These are phyloP conservation scores for Penaeus japonicus DNA, from an alignment of 1,140 invertebrate genomes.

Conservation along the genomic window DNA sequence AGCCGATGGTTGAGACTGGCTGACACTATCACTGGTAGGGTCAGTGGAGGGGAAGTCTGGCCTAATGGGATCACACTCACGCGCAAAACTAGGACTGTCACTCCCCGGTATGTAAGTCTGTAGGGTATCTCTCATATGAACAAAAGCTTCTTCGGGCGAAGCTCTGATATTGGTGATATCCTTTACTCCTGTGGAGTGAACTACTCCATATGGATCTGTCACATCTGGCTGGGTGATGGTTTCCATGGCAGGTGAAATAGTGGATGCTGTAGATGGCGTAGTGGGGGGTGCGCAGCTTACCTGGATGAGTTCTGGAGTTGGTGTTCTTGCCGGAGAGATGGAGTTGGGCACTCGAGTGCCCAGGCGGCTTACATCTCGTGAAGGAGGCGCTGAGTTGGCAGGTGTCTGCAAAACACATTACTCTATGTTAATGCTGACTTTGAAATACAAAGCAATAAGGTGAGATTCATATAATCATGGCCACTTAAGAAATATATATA, in stretches of 20 bases:
- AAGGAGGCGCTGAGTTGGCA: constrained; percentile 34
- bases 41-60: constrained; percentile 21
- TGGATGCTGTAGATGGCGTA: constrained; percentile 18
- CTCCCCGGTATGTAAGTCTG: constrained; percentile 16
- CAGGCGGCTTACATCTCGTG: constrained; percentile 49
- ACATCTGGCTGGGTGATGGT: constrained; percentile 13
- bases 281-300: constrained; percentile 56
- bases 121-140: constrained; percentile 15
- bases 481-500: not conserved
- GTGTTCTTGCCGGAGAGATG: constrained; percentile 62
- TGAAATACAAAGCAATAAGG: too few species aligned
- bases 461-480: not conserved
- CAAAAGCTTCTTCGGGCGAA: constrained; percentile 12
- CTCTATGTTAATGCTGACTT: too few species aligned
- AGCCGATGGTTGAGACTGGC: not conserved
- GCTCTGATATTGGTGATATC: constrained; percentile 28
- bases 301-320: constrained; percentile 65
- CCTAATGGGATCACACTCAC: constrained; percentile 20
- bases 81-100: constrained; percentile 22
- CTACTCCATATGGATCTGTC: not conserved
- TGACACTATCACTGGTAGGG: constrained; percentile 27
- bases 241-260: constrained; percentile 9
- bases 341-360: constrained; percentile 59
- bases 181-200: constrained; percentile 17
- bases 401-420: constrained; percentile 1